Conservation (phyloP, 2,888 invertebrate genomes). For the Zootermopsis nevadensis region DNA sequence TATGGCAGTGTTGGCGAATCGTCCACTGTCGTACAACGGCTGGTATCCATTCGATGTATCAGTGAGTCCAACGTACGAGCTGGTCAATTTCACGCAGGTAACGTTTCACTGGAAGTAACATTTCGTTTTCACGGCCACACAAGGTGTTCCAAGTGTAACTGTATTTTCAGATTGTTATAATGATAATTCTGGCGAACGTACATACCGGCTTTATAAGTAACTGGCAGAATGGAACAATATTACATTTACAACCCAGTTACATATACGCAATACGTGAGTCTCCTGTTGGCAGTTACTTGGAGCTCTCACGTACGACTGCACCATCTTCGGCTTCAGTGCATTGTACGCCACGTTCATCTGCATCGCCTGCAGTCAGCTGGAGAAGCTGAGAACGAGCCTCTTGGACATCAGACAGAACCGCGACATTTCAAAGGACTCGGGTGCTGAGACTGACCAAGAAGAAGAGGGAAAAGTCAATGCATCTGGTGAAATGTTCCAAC, state of each 20-base stretch:
- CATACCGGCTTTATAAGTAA: too few species aligned
- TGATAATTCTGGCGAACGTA: too few species aligned
- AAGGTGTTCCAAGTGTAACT: too few species aligned
- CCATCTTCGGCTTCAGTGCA: neutral
- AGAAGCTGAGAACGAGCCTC: neutral
- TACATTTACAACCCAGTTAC: too few species aligned
- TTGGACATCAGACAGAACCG: neutral
- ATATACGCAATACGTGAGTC: too few species aligned
- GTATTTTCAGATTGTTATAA: too few species aligned
- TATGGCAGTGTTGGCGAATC: neutral
- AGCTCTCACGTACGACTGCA: neutral
- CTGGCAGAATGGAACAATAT: too few species aligned
- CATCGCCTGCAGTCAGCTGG: constrained; percentile 27
- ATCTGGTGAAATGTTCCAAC: neutral
- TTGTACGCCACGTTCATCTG: neutral
- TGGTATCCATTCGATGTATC: neutral
- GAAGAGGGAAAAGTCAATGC: neutral
- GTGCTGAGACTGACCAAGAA: neutral
- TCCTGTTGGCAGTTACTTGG: neutral
- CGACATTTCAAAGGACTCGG: neutral
- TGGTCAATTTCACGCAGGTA: neutral
- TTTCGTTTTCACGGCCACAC: too few species aligned
- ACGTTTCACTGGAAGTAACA: too few species aligned
- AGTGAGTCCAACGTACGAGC: neutral
- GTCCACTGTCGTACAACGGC: neutral